Conservation (phyloP, 2,113 vertebrate genomes). For the Corydoras sp. region DNA sequence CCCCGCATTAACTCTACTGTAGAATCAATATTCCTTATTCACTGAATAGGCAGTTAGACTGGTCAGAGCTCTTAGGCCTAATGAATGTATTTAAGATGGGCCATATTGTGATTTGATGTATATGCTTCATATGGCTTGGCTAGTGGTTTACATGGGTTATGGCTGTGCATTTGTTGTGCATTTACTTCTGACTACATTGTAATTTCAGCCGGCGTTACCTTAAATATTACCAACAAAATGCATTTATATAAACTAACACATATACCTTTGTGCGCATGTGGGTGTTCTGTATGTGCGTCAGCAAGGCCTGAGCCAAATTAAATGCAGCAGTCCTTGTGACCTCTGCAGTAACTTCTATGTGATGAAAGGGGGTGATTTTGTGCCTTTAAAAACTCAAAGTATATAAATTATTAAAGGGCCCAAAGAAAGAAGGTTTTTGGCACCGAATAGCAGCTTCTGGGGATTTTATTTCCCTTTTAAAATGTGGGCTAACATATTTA, state of each 20-base stretch:
- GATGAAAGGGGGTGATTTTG: conserved; percentile 9
- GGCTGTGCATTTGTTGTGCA: no score
- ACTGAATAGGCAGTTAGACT: conserved; percentile 29
- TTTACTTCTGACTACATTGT: not conserved
- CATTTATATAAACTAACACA: not conserved
- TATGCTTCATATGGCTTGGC: not conserved
- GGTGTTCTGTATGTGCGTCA: not conserved
- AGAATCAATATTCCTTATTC: conserved; percentile 36
- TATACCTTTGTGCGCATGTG: not conserved
- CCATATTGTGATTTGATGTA: conserved; percentile 31
- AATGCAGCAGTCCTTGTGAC: conserved; percentile 35
- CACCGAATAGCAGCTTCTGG: conserved; percentile 17
- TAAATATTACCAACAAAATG: conserved; percentile 3
- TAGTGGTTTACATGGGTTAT: no score
- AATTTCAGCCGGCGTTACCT: not conserved
- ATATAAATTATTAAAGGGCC: conserved; percentile 16
- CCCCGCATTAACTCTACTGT: conserved; percentile 35
- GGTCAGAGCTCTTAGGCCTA: conserved; percentile 30
- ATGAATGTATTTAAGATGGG: conserved; percentile 30
- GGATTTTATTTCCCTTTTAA: conserved; percentile 16
- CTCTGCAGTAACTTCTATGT: conserved; percentile 30
- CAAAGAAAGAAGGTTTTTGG: conserved; percentile 4
- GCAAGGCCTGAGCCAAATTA: conserved; percentile 20
- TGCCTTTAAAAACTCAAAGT: conserved; percentile 20
- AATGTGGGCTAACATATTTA: conserved; percentile 12